phyloP scores from a whole-genome alignment of 2,797 vertebrate genomes.

The Nothura maculosa region DNA sequence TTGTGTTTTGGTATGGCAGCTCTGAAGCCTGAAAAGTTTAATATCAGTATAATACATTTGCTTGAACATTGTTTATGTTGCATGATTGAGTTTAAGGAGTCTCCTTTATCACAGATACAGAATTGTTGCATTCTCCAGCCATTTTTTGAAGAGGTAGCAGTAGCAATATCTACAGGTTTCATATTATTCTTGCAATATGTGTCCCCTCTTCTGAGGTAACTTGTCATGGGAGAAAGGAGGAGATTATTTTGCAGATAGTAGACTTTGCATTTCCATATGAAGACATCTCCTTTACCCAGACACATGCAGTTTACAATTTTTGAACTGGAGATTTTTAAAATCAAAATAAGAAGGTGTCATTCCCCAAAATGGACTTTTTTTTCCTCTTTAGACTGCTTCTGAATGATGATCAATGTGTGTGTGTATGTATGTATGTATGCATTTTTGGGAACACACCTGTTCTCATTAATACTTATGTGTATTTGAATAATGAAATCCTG shows the following conservation, averaged over 20 bases:
- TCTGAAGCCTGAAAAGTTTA: neutral
- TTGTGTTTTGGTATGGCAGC: neutral
- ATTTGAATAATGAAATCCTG: neutral
- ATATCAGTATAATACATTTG: neutral
- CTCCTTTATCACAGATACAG: neutral
- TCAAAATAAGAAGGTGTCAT: neutral
- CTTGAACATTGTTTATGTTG: neutral
- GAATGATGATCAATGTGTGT: neutral
- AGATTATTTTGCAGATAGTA: neutral
- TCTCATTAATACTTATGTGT: neutral
- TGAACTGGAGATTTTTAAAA: neutral
- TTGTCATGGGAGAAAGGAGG: neutral
- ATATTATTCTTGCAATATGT: neutral
- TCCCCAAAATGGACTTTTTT: rapidly evolving
- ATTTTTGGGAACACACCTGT: neutral
- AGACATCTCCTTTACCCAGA: neutral
- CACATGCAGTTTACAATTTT: neutral
- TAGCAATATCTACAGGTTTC: neutral
- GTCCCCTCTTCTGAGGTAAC: neutral
- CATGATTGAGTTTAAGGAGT: neutral
- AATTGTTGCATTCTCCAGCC: neutral
- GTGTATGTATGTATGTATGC: neutral
- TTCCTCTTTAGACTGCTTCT: neutral
- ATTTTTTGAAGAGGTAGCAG: neutral
- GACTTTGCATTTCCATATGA: neutral